Evolutionary conservation across 2,888 invertebrate species (phyloP).

Genomic region (Brenthis daphne): DNA sequence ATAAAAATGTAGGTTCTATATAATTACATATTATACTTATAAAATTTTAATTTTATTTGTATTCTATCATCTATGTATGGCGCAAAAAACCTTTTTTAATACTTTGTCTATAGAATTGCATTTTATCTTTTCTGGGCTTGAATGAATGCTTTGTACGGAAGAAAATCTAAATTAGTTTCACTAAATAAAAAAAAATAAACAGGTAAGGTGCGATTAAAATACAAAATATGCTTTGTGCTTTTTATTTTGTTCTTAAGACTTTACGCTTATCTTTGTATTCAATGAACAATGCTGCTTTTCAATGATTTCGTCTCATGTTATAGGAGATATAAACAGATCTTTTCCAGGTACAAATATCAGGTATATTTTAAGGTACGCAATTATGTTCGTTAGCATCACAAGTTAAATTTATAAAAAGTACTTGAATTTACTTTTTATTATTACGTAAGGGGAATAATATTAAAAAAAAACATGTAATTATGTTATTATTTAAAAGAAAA

Average conservation of each 20-base stretch:
- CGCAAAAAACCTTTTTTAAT: neutral
- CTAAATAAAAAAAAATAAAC: slow-evolving; percentile 18
- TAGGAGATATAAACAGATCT: slow-evolving; percentile 27
- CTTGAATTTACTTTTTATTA: too few species aligned
- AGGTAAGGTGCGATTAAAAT: slow-evolving; percentile 39
- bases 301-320: slow-evolving; percentile 26
- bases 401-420: neutral
- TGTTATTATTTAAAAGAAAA: too few species aligned
- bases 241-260: slow-evolving; percentile 34
- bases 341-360: slow-evolving; percentile 23
- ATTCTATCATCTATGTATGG: too few species aligned
- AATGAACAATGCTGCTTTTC: slow-evolving; percentile 25
- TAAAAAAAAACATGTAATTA: too few species aligned
- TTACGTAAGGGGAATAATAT: too few species aligned
- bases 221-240: slow-evolving; percentile 28
- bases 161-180: slow-evolving; percentile 28
- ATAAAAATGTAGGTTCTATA: too few species aligned
- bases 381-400: neutral
- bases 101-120: neutral
- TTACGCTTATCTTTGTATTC: slow-evolving; percentile 36
- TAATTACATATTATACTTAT: neutral
- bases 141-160: slow-evolving; percentile 25
- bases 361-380: slow-evolving; percentile 18
- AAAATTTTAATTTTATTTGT: too few species aligned
- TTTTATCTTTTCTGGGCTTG: slow-evolving; percentile 18